A percentile compares a stretch with the other conserved stretches of the same genome.
Evolutionary conservation across 2,888 invertebrate genomes (phyloP).

Genomic region (Drosophila stalkeri): DNA sequence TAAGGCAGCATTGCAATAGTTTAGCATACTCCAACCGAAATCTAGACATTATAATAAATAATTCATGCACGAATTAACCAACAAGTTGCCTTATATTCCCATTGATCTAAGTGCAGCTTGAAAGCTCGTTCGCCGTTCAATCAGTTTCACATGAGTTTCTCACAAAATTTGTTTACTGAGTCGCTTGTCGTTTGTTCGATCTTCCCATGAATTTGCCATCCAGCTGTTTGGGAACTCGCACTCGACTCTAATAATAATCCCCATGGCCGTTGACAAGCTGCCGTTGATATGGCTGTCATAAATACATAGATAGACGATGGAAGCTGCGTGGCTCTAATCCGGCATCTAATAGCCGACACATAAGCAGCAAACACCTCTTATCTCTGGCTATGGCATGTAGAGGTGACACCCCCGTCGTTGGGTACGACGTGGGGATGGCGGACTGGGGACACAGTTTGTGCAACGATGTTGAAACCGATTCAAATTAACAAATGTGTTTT

Average conservation of each 20-base stretch:
- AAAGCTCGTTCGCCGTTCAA: background rate
- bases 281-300: conserved; percentile 73
- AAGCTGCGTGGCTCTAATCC: conserved; percentile 53
- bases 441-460: conserved; percentile 54
- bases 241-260: conserved; percentile 36
- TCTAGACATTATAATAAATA: background rate
- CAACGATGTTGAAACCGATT: conserved; percentile 77
- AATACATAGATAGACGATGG: conserved; percentile 47
- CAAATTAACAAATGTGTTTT: conserved; percentile 82
- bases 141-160: conserved; percentile 13
- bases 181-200: background rate
- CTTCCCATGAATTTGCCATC: conserved; percentile 51
- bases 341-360: conserved; percentile 66
- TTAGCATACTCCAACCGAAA: background rate
- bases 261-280: conserved; percentile 65
- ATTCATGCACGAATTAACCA: too few relatives aligned
- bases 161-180: conserved; percentile 1
- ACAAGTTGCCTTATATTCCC: background rate
- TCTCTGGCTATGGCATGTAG: conserved; percentile 29
- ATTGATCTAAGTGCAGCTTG: background rate
- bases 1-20: background rate
- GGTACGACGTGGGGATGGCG: background rate
- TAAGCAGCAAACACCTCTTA: conserved; percentile 75
- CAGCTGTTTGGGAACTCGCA: conserved; percentile 50
- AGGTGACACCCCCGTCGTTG: conserved; percentile 29